phyloP scores from a whole-genome alignment of 2,797 vertebrate genomes.

The Mareca penelope region DNA sequence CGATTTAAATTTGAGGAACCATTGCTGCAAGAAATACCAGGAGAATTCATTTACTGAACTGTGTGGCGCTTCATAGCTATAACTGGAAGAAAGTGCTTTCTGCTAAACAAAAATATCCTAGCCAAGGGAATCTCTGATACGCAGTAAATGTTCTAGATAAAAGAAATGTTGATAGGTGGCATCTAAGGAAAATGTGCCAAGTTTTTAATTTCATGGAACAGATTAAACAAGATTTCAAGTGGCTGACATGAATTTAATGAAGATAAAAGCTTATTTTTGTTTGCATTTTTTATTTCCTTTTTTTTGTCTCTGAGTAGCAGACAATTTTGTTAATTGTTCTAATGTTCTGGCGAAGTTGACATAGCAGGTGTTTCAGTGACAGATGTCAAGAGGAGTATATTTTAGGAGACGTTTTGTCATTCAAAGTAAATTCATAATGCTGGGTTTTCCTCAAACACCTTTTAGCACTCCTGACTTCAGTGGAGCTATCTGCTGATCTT shows the following conservation, averaged over 20 bases:
- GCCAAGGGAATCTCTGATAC: slow-evolving; percentile 39
- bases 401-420: background rate
- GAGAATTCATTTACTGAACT: slow-evolving; percentile 91
- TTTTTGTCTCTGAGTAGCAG: background rate
- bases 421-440: background rate
- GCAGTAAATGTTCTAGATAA: slow-evolving; percentile 48
- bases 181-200: slow-evolving; percentile 54
- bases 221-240: slow-evolving; percentile 13
- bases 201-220: slow-evolving; percentile 40
- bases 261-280: slow-evolving; percentile 33
- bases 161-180: slow-evolving; percentile 7
- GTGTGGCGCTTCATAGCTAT: background rate
- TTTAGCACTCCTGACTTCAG: slow-evolving; percentile 25
- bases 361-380: background rate
- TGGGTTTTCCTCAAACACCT: background rate
- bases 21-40: slow-evolving; percentile 88
- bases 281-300: slow-evolving; percentile 6
- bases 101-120: slow-evolving; percentile 59
- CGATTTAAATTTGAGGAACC: slow-evolving; percentile 93
- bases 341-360: background rate
- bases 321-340: slow-evolving; percentile 15
- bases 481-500: slow-evolving; percentile 18
- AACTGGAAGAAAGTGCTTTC: slow-evolving; percentile 35
- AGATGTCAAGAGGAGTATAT: background rate
- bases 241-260: slow-evolving; percentile 27